Percentiles rank a stretch among this genome's conserved stretches.
Evolutionary conservation across 2,113 vertebrate genomes (phyloP).

Genomic region (Euleptes europaea): DNA sequence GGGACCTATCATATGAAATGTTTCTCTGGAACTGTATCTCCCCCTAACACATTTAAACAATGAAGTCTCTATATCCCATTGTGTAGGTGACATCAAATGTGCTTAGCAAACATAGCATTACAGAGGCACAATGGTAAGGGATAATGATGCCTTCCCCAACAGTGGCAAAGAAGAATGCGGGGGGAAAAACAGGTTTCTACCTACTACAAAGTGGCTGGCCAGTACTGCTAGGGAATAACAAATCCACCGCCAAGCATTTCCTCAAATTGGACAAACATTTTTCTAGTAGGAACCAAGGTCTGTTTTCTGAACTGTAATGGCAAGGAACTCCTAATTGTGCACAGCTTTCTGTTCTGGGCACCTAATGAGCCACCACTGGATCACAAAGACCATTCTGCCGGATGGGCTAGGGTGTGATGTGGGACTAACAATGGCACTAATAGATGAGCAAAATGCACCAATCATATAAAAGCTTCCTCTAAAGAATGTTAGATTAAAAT

Average conservation of each 20-base stretch:
- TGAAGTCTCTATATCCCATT: slow-evolving; percentile 35
- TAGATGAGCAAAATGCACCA: slow-evolving; percentile 22
- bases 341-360: slow-evolving; percentile 44
- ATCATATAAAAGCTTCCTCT: not conserved
- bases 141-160: slow-evolving; percentile 25
- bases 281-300: slow-evolving; percentile 48
- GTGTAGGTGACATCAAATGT: slow-evolving; percentile 41
- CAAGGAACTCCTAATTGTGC: slow-evolving; percentile 59
- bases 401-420: slow-evolving; percentile 12
- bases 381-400: slow-evolving; percentile 44
- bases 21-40: slow-evolving; percentile 49
- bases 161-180: slow-evolving; percentile 13
- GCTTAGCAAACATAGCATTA: slow-evolving; percentile 47
- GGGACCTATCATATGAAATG: slow-evolving; percentile 35
- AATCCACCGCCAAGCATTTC: slow-evolving; percentile 42
- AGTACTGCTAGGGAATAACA: slow-evolving; percentile 49
- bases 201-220: slow-evolving; percentile 31
- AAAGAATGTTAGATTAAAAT: not conserved
- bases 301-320: slow-evolving; percentile 48
- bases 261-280: slow-evolving; percentile 55
- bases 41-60: slow-evolving; percentile 37
- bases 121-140: slow-evolving; percentile 35
- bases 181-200: slow-evolving; percentile 3
- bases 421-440: slow-evolving; percentile 30
- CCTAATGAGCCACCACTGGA: slow-evolving; percentile 55